These are phyloP conservation scores for Homalodisca vitripennis DNA, from an alignment of 1,140 invertebrate genomes.

Conservation along the genomic window DNA sequence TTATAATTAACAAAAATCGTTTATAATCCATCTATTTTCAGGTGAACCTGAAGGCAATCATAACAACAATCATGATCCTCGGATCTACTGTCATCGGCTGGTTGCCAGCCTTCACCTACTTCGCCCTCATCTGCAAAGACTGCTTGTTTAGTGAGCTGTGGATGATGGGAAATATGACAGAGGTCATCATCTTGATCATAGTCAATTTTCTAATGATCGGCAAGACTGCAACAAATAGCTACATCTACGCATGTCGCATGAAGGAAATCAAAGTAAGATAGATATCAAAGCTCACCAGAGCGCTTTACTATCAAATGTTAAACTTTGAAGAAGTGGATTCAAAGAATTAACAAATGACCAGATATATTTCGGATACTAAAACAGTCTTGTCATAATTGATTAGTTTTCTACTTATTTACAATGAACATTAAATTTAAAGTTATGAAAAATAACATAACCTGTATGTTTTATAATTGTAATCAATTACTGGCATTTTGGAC, in stretches of 20 bases:
- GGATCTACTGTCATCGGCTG: constrained; percentile 64
- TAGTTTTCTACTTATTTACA: too few relatives aligned
- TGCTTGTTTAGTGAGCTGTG: constrained; percentile 45
- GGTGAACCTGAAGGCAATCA: constrained; percentile 59
- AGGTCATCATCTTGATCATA: constrained; percentile 41
- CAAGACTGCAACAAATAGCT: constrained; percentile 63
- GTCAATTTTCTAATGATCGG: constrained; percentile 56
- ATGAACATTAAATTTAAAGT: too few relatives aligned
- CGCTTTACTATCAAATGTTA: background rate
- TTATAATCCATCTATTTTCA: constrained; percentile 38
- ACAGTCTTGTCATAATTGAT: background rate
- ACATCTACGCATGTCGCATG: constrained; percentile 66
- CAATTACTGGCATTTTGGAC: too few relatives aligned
- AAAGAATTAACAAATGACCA: background rate
- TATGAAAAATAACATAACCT: too few relatives aligned
- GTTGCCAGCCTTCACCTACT: constrained; percentile 58
- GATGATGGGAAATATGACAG: constrained; percentile 42
- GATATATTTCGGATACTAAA: background rate
- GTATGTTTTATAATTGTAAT: too few relatives aligned
- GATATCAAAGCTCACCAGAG: background rate
- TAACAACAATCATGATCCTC: constrained; percentile 64
- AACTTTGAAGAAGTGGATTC: background rate
- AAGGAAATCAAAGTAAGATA: constrained; percentile 56
- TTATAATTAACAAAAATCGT: too few relatives aligned
- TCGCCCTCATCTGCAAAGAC: constrained; percentile 52